Evolutionary conservation across 2,113 vertebrate genomes (phyloP), one percentile per base, ranked within the genome.

Genomic region (Platysteira castanea): DNA sequence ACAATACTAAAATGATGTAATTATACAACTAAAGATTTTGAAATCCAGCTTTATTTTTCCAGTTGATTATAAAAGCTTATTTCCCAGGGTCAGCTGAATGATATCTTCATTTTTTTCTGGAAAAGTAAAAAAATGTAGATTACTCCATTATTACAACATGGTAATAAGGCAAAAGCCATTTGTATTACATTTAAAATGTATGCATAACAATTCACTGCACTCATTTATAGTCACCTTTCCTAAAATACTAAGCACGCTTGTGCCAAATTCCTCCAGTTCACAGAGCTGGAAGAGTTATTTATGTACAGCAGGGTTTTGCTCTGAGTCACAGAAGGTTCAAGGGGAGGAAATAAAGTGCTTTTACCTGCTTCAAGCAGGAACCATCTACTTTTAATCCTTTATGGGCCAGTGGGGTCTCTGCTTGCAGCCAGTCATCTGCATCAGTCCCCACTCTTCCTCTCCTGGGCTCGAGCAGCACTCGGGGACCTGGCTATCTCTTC

Each of bases 41-140:
- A 93, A 79, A 95, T 95, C 17, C 79, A 74, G 30, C 65, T 93
- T 92, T 95, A 82, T 89, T 96, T 92, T 95, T 89, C 74, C 64
- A 22, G 10, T 83, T 94, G 89, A 96, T 78, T 94, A 95, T 96
- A 96, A 97, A 98, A 97, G 65, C 39, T 90, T 95, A 57, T 97
- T 97, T 96, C 87, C 94, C 35, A 59, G 53, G 54, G 39, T 53
- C 75, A 47, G 35, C 42, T 91, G 73, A 87, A 93, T 86, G 20
- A 19, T 44, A n/a, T 41, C 31, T 85, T 75, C 8, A 41, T 83
- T 83, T 82, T 60, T 60, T 53, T 61, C 49, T 49, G 41, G 64
- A 89, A 69, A 82, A 81, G 24, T 59, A 47, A 56, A 60, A 60
- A 83, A 37, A 17, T 37, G 35, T 54, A 63, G 77, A 47, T 44